These are phyloP conservation scores for Hipposideros larvatus DNA, from an alignment of 2,797 vertebrate species.

Conservation along the genomic window DNA sequence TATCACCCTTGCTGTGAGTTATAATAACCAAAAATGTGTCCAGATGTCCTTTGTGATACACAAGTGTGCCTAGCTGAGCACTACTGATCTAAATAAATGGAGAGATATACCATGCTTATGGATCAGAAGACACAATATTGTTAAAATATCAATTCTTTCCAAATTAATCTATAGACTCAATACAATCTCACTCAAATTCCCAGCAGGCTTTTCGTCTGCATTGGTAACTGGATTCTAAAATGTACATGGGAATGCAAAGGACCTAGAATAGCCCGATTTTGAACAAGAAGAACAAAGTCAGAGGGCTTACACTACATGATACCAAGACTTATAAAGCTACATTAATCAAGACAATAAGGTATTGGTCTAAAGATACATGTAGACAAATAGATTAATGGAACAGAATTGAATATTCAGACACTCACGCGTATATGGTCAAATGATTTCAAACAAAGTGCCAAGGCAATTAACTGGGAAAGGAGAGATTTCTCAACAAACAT, in stretches of 20 bases:
- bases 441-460: background rate
- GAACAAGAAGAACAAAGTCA: background rate
- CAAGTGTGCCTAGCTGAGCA: background rate
- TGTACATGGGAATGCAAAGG: no score
- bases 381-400: slow-evolving; percentile 16
- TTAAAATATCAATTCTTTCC: no score
- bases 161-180: no score
- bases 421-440: background rate
- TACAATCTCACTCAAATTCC: no score
- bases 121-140: no score
- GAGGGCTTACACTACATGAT: background rate
- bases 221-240: no score
- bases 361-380: background rate
- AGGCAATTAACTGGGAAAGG: background rate
- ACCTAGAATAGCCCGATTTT: background rate
- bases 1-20: background rate
- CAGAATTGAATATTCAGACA: slow-evolving; percentile 27
- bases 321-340: background rate
- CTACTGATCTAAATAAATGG: background rate
- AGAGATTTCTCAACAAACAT: background rate
- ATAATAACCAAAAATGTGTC: background rate
- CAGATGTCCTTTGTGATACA: background rate
- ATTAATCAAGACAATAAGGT: background rate
- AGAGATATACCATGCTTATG: no score
- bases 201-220: no score